phyloP scores from a whole-genome alignment of 2,888 invertebrate species.

The Drosophila setosimentum region DNA sequence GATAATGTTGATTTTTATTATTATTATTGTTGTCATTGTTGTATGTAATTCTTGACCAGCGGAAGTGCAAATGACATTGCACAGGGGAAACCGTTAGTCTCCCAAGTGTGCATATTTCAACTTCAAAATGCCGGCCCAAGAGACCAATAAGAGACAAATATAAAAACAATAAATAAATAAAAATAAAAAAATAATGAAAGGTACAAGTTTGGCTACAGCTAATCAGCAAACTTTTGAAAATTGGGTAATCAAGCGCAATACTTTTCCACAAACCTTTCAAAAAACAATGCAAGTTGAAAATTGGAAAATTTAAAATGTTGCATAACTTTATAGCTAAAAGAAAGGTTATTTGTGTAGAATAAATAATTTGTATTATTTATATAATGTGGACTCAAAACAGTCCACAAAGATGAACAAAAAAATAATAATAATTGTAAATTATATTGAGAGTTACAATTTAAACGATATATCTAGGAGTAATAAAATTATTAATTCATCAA shows the following conservation, averaged over 20 bases:
- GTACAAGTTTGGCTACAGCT: too few relatives aligned
- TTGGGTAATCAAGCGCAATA: too few relatives aligned
- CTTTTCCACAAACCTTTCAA: background rate
- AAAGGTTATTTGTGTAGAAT: background rate
- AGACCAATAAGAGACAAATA: background rate
- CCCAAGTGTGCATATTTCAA: background rate
- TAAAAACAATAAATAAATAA: background rate
- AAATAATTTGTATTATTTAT: background rate
- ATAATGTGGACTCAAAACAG: background rate
- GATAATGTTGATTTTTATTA: slow-evolving; percentile 10
- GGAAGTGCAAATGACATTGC: slow-evolving; percentile 35
- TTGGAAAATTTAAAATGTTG: background rate
- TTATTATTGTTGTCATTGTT: slow-evolving; percentile 6
- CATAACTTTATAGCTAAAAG: background rate
- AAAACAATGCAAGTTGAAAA: background rate
- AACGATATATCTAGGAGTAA: background rate
- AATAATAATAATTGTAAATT: background rate
- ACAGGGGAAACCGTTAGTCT: slow-evolving; percentile 12
- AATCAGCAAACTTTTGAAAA: too few relatives aligned
- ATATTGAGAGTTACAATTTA: background rate
- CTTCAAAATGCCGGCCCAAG: background rate
- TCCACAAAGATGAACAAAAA: background rate
- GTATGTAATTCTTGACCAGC: slow-evolving; percentile 25
- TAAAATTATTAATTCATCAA: background rate
- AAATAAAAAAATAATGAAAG: background rate